Evolutionary conservation across 2,113 vertebrate genomes (phyloP).

Genomic region (Corapipo altera): DNA sequence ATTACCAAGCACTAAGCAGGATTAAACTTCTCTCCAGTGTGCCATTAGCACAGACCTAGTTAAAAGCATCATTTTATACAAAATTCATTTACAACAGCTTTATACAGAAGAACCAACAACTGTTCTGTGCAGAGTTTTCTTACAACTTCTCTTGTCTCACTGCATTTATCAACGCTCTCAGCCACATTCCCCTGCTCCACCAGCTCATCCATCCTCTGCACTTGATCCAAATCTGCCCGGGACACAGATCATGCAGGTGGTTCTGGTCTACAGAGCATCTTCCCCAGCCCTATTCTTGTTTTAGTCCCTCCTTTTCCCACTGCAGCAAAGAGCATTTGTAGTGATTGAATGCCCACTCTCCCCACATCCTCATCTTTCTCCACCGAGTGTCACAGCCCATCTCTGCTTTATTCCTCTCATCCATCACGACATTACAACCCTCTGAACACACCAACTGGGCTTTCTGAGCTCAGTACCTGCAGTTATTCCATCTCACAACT

Average conservation of each 20-base stretch:
- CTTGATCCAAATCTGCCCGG: not conserved
- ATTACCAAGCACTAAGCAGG: not conserved
- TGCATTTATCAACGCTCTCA: not conserved
- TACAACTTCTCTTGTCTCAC: not conserved
- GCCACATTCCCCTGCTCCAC: not conserved
- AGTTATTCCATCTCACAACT: not conserved
- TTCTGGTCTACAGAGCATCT: not conserved
- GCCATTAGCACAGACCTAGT: not conserved
- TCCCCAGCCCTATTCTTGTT: not conserved
- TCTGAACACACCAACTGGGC: not conserved
- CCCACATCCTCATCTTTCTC: not conserved
- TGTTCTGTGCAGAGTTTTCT: not conserved
- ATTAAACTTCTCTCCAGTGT: not conserved
- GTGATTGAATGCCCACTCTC: not conserved
- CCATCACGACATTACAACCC: rapidly evolving
- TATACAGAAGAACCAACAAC: not conserved
- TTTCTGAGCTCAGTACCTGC: not conserved
- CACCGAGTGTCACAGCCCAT: not conserved
- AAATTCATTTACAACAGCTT: not conserved
- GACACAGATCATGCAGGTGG: rapidly evolving
- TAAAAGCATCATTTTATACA: not conserved
- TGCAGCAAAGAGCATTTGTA: not conserved
- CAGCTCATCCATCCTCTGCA: not conserved
- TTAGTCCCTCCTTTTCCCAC: not conserved
- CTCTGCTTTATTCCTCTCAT: not conserved